Percentiles rank a stretch among this genome's conserved stretches.
These are phyloP conservation scores for Colistium nudipinnis DNA, from an alignment of 2,113 vertebrate genomes.

Conservation along the genomic window DNA sequence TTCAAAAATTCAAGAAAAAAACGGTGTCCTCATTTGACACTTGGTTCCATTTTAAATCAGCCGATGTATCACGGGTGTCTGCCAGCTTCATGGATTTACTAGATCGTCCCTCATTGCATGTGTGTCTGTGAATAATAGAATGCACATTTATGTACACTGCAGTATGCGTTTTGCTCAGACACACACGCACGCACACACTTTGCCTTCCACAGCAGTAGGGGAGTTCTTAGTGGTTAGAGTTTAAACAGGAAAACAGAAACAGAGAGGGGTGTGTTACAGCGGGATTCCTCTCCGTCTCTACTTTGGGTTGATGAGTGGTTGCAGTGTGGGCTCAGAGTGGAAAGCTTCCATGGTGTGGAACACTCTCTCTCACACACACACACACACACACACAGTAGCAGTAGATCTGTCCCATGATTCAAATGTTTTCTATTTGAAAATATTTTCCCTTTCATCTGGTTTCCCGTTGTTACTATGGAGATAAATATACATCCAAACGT, in stretches of 20 bases:
- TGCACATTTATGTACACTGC: constrained; percentile 9
- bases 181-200: constrained; percentile 23
- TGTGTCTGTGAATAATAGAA: constrained; percentile 38
- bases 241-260: constrained; percentile 70
- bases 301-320: constrained; percentile 71
- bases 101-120: constrained; percentile 54
- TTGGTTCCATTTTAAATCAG: constrained; percentile 35
- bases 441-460: constrained; percentile 47
- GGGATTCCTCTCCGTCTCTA: constrained; percentile 56
- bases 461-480: constrained; percentile 42
- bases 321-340: constrained; percentile 64
- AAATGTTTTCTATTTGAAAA: constrained; percentile 8
- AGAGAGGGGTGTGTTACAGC: constrained; percentile 68
- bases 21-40: constrained; percentile 11
- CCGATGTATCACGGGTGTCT: constrained; percentile 41
- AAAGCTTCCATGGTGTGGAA: constrained; percentile 58
- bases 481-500: constrained; percentile 32
- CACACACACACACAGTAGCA: constrained; percentile 19
- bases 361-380: constrained; percentile 25
- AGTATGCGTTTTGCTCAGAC: constrained; percentile 16
- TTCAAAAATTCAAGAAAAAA: background rate
- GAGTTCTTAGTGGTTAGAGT: constrained; percentile 51
- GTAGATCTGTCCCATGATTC: background rate
- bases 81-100: constrained; percentile 50
- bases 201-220: constrained; percentile 56